Evolutionary conservation across 2,888 invertebrate species (phyloP).

Genomic region (Homarus gammarus): DNA sequence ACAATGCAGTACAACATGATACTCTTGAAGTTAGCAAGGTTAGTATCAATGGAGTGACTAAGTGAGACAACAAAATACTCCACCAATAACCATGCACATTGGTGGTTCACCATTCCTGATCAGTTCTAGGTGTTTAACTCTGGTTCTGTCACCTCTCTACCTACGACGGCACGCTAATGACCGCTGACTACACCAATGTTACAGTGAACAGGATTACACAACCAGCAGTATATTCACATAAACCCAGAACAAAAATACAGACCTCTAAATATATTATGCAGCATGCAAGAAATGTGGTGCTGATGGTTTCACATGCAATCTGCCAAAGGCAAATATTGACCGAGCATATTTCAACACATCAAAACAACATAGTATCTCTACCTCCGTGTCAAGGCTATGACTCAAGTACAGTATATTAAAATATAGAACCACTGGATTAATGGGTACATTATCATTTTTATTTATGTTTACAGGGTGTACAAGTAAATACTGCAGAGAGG

Average conservation of each 20-base stretch:
- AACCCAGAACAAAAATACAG: background rate
- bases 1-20: too few species aligned
- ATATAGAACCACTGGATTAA: too few species aligned
- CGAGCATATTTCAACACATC: too few species aligned
- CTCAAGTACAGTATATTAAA: background rate
- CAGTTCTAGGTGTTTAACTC: background rate
- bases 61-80: background rate
- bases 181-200: background rate
- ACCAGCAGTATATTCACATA: background rate
- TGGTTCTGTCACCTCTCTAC: background rate
- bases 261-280: too few species aligned
- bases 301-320: too few species aligned
- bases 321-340: too few species aligned
- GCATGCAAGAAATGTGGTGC: too few species aligned
- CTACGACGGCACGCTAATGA: background rate
- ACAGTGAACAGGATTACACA: too few species aligned
- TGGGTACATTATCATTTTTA: too few species aligned
- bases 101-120: background rate
- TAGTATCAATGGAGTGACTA: background rate
- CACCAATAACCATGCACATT: background rate
- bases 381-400: background rate
- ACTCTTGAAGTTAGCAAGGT: background rate
- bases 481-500: too few species aligned
- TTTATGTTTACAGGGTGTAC: too few species aligned
- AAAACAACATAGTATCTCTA: too few species aligned